Evolutionary conservation across 2,113 vertebrate genomes (phyloP).

Genomic region (Phoxinus phoxinus): DNA sequence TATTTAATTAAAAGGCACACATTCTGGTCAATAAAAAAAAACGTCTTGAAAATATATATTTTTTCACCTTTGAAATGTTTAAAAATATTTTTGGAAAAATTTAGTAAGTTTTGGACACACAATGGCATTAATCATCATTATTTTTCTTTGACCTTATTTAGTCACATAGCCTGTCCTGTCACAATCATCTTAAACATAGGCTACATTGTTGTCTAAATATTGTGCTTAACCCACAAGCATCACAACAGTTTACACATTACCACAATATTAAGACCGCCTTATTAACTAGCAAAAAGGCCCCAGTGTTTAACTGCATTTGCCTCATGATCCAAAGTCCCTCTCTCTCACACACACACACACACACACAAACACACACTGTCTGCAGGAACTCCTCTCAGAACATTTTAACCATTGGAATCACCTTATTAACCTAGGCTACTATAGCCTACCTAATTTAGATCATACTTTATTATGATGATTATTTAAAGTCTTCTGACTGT

Average conservation of each 20-base stretch:
- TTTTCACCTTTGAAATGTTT: no score
- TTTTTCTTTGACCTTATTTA: no score
- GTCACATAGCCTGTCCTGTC: neutral
- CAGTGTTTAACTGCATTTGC: neutral
- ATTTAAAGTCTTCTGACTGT: neutral
- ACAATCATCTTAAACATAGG: neutral
- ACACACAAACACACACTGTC: neutral
- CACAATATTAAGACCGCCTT: neutral
- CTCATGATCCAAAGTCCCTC: constrained; percentile 46
- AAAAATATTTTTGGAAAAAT: no score
- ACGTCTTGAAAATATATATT: no score
- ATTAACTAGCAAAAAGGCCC: constrained; percentile 10
- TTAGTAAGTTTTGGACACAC: no score
- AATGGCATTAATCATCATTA: no score
- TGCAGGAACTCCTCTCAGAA: neutral
- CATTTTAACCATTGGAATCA: neutral
- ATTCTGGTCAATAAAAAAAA: neutral
- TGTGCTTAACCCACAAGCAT: neutral
- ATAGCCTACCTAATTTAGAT: neutral
- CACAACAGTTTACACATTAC: neutral
- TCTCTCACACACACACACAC: neutral
- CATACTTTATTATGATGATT: neutral
- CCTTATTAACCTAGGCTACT: neutral
- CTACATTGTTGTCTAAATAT: neutral
- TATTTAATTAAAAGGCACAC: neutral